Percentiles rank a stretch among this genome's conserved stretches.
phyloP scores from a whole-genome alignment of 1,140 invertebrate genomes.

The Hylyphantes graminicola region DNA sequence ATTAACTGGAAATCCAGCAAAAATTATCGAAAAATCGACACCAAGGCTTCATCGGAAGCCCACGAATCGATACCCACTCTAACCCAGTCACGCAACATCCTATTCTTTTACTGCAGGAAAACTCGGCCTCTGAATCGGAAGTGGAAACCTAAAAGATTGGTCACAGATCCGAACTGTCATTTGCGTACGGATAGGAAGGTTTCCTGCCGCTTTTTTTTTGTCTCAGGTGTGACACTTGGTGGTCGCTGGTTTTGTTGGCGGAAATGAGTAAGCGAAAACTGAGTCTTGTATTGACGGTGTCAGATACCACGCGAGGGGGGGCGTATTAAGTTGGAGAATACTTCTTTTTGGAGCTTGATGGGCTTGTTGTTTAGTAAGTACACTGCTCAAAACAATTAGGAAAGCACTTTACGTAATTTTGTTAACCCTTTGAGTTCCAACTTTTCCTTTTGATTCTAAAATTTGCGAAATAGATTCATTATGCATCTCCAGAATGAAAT shows the following conservation, averaged over 20 bases:
- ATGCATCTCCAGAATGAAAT: no score
- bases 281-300: neutral
- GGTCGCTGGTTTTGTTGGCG: constrained; percentile 1
- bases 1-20: neutral
- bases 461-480: no score
- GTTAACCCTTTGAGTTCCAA: no score
- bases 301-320: neutral
- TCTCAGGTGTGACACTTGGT: constrained; percentile 13
- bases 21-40: constrained; percentile 28
- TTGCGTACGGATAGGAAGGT: neutral
- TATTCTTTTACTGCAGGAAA: neutral
- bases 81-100: neutral
- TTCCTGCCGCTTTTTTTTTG: constrained; percentile 1
- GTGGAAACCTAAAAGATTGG: constrained; percentile 32
- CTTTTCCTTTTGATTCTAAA: no score
- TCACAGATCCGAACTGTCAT: constrained; percentile 39
- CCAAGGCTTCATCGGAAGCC: neutral
- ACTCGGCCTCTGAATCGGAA: constrained; percentile 9
- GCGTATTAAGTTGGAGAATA: neutral
- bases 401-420: no score
- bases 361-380: neutral
- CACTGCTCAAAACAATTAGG: no score
- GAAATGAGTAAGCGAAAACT: constrained; percentile 16
- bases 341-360: neutral
- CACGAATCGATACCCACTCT: constrained; percentile 8